Conservation (phyloP, 1,140 invertebrate species). For the Onthophagus taurus region DNA sequence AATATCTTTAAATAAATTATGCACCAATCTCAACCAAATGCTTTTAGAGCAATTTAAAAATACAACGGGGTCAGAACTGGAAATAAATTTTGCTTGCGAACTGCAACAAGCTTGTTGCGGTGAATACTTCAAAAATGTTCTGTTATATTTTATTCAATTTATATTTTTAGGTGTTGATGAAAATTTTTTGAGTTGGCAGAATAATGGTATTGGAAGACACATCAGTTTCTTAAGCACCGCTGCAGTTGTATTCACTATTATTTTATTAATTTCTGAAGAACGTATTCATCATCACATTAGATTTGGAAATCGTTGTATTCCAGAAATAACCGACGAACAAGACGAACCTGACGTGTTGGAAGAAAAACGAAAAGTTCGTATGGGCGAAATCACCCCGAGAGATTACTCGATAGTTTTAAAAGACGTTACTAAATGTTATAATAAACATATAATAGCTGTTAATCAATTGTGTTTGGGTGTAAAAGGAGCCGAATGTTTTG, state of each 20-base stretch:
- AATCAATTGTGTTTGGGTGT: conserved; percentile 58
- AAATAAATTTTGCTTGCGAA: conserved; percentile 9
- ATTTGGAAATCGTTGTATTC: conserved; percentile 15
- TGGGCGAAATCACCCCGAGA: conserved; percentile 1
- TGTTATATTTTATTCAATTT: background rate
- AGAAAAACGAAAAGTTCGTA: conserved; percentile 36
- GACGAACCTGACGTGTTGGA: conserved; percentile 41
- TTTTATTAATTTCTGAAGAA: conserved; percentile 41
- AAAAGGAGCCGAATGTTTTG: conserved; percentile 69
- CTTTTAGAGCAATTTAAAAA: conserved; percentile 5
- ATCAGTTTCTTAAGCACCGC: conserved; percentile 34
- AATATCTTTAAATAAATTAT: conserved; percentile 20
- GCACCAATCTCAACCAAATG: conserved; percentile 14
- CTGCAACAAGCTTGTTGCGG: conserved; percentile 10
- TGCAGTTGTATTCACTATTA: conserved; percentile 34
- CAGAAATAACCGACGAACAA: conserved; percentile 32
- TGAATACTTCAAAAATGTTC: background rate
- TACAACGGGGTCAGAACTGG: conserved; percentile 5
- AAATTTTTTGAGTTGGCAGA: conserved; percentile 28
- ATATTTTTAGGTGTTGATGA: conserved; percentile 5
- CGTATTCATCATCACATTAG: conserved; percentile 39
- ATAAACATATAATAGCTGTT: conserved; percentile 58
- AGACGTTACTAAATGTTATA: conserved; percentile 60
- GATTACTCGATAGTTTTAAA: conserved; percentile 38
- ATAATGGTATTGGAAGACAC: conserved; percentile 42